phyloP scores from a whole-genome alignment of 1,140 invertebrate genomes.

The Mactra quadrangularis region DNA sequence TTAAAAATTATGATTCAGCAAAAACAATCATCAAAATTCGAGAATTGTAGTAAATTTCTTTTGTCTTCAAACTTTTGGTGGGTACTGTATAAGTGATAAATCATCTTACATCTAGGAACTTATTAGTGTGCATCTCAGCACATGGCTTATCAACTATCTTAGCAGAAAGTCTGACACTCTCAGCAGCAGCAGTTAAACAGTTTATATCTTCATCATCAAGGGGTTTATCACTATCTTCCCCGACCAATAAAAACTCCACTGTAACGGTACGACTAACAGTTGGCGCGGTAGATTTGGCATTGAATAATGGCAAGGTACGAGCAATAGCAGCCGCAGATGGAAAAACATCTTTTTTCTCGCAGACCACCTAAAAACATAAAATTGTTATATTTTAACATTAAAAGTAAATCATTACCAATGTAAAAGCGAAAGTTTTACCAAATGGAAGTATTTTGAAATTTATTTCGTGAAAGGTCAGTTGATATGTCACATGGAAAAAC shows the following conservation, averaged over 20 bases:
- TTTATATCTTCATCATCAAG: conserved; percentile 87
- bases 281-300: conserved; percentile 85
- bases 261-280: conserved; percentile 81
- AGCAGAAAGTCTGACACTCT: conserved; percentile 89
- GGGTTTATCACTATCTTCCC: conserved; percentile 68
- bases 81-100: too few relatives aligned
- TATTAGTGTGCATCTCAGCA: conserved; percentile 92
- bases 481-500: too few relatives aligned
- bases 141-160: conserved; percentile 93
- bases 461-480: too few relatives aligned
- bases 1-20: too few relatives aligned
- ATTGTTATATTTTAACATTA: background rate
- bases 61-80: too few relatives aligned
- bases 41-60: too few relatives aligned
- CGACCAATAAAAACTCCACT: conserved; percentile 88
- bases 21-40: too few relatives aligned
- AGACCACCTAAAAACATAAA: conserved; percentile 87
- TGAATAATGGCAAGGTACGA: conserved; percentile 90
- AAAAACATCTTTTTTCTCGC: conserved; percentile 90
- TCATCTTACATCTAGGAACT: conserved; percentile 89
- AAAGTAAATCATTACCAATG: too few relatives aligned
- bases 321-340: conserved; percentile 92
- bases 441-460: too few relatives aligned
- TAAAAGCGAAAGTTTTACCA: too few relatives aligned
- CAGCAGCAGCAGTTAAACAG: conserved; percentile 87